phyloP scores from a whole-genome alignment of 2,888 invertebrate species.

The Allolobophora icterica region DNA sequence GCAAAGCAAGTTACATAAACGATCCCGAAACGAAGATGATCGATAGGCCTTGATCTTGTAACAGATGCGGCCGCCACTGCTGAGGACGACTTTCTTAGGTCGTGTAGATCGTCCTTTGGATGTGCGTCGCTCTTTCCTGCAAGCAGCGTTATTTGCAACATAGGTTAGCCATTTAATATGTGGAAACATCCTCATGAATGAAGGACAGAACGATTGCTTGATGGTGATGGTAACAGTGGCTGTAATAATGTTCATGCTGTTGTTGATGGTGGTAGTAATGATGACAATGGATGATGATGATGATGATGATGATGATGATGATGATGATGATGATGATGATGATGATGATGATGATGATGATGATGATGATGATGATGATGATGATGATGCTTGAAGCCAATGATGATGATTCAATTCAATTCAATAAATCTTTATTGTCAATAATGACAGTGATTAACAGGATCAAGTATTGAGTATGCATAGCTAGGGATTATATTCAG shows the following conservation, averaged over 20 bases:
- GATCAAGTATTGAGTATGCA: too few species aligned
- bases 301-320: conserved; percentile 35
- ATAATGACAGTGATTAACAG: too few species aligned
- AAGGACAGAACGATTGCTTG: too few species aligned
- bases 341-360: conserved; percentile 36
- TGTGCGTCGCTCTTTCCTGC: conserved; percentile 24
- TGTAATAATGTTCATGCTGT: too few species aligned
- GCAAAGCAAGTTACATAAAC: conserved; percentile 9
- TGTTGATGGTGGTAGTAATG: neutral
- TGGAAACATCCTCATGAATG: too few species aligned
- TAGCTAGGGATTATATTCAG: too few species aligned
- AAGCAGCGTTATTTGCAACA: too few species aligned
- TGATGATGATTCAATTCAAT: conserved; percentile 32
- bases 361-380: conserved; percentile 32
- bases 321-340: conserved; percentile 30
- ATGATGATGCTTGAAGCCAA: conserved; percentile 27
- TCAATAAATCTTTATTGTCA: too few species aligned
- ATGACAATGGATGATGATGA: conserved; percentile 36
- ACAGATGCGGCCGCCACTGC: neutral
- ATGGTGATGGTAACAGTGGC: too few species aligned
- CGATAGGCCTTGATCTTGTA: neutral
- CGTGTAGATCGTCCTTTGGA: conserved; percentile 21
- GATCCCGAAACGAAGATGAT: conserved; percentile 1
- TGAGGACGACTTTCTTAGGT: neutral
- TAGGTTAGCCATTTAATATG: too few species aligned